A percentile compares a stretch with the other conserved stretches of the same genome.
Conservation (phyloP, 2,113 vertebrate species). For the Alosa alosa region DNA sequence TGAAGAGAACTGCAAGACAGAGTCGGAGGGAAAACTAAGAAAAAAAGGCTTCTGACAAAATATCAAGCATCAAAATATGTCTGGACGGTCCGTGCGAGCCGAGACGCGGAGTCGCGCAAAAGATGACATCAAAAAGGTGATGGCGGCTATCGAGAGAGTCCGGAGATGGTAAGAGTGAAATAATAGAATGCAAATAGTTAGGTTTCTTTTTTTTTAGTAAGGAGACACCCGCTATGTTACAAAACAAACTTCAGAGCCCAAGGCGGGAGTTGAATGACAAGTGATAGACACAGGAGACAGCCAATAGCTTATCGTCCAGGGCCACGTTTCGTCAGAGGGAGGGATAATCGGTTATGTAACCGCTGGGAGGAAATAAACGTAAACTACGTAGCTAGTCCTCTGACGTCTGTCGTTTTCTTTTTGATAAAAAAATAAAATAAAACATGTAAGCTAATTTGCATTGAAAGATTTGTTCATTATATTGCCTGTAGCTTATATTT, state of each 20-base stretch:
- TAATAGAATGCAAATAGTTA: conserved; percentile 36
- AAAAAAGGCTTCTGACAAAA: conserved; percentile 53
- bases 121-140: conserved; percentile 97
- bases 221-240: conserved; percentile 63
- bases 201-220: conserved; percentile 46
- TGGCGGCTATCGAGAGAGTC: conserved; percentile 96
- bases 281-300: not conserved
- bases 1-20: conserved; percentile 39
- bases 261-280: conserved; percentile 34
- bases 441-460: not conserved
- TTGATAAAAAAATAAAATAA: not conserved
- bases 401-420: not conserved
- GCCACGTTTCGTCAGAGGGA: not conserved
- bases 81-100: conserved; percentile 90
- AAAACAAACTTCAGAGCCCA: conserved; percentile 69
- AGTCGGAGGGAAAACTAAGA: conserved; percentile 58
- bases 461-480: not conserved
- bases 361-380: not conserved
- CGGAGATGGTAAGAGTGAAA: conserved; percentile 85
- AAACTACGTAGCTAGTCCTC: not conserved
- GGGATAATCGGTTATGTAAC: conserved; percentile 13
- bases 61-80: conserved; percentile 77
- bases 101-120: conserved; percentile 96
- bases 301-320: conserved; percentile 32
- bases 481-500: too few relatives aligned